Conservation (phyloP, 2,888 invertebrate genomes). For the Cenopis cana region DNA sequence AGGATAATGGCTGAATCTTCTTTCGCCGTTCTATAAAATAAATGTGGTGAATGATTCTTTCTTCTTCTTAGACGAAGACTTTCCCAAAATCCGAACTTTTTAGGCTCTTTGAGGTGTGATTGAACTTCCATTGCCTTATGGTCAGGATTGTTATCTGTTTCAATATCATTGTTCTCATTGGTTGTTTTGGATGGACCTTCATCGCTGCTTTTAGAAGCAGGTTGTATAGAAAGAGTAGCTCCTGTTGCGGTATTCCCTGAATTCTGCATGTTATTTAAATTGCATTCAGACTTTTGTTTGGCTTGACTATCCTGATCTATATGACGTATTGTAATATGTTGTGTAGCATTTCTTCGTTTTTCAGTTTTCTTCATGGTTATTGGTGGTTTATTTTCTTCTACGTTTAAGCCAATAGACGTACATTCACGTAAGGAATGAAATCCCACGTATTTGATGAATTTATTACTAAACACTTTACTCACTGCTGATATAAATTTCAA, state of each 20-base stretch:
- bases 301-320: not conserved
- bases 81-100: slow-evolving; percentile 40
- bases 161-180: not conserved
- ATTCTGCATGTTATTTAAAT: not conserved
- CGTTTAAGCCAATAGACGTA: no score
- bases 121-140: slow-evolving; percentile 5
- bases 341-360: not conserved
- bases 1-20: slow-evolving; percentile 47
- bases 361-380: not conserved
- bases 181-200: not conserved
- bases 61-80: slow-evolving; percentile 53
- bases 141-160: not conserved
- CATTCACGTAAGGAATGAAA: not conserved
- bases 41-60: slow-evolving; percentile 45
- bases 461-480: slow-evolving; percentile 10
- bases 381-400: not conserved
- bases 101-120: not conserved
- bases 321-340: not conserved
- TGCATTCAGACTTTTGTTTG: not conserved
- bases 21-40: slow-evolving; percentile 36
- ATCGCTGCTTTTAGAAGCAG: not conserved
- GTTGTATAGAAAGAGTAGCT: not conserved
- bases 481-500: not conserved
- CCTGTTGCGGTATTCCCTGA: not conserved
- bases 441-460: not conserved